These are phyloP conservation scores for Melanostoma scalare DNA, from an alignment of 2,888 invertebrate genomes.

Conservation along the genomic window DNA sequence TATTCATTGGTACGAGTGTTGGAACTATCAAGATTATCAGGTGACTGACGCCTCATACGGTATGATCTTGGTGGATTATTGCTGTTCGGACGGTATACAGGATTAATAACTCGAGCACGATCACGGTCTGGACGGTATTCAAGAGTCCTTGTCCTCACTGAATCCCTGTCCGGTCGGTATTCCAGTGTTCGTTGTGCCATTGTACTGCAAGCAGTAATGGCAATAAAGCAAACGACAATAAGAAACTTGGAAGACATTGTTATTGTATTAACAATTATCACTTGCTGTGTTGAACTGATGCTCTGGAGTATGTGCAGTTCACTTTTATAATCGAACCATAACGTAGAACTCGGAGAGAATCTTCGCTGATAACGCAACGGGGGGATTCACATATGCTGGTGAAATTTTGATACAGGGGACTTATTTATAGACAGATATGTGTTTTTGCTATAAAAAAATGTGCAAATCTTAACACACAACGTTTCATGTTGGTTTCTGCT, in stretches of 20 bases:
- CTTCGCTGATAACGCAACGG: constrained; percentile 27
- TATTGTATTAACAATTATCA: not conserved
- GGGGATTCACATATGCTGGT: constrained; percentile 27
- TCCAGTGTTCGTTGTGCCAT: constrained; percentile 48
- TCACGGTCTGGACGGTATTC: constrained; percentile 59
- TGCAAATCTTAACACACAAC: too few relatives aligned
- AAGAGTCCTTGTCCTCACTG: constrained; percentile 32
- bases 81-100: constrained; percentile 31
- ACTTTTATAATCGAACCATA: constrained; percentile 24
- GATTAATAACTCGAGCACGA: constrained; percentile 14
- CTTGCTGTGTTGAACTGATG: constrained; percentile 38
- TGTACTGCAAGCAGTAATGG: constrained; percentile 8
- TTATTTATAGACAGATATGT: not conserved
- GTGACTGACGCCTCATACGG: constrained; percentile 5
- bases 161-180: constrained; percentile 45
- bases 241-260: constrained; percentile 49
- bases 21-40: constrained; percentile 22
- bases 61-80: not conserved
- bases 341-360: not conserved
- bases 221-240: constrained; percentile 25
- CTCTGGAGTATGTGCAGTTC: not conserved
- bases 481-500: too few relatives aligned
- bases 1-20: constrained; percentile 27
- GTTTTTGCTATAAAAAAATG: too few relatives aligned
- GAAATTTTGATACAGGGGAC: constrained; percentile 3